Percentiles rank a stretch among this genome's conserved stretches.
Evolutionary conservation across 2,113 vertebrate species (phyloP).

Genomic region (Heterotilapia buettikoferi): DNA sequence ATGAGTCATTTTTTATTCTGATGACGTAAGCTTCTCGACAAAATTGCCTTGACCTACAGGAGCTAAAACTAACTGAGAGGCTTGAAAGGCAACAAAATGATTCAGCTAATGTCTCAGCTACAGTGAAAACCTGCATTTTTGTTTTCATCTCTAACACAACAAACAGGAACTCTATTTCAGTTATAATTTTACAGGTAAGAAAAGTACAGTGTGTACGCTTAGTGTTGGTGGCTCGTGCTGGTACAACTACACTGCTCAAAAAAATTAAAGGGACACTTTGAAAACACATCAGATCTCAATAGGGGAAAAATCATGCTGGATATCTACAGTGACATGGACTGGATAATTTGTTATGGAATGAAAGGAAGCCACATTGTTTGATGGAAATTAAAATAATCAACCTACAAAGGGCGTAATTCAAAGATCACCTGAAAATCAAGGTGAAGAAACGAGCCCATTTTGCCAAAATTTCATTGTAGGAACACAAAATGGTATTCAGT

Average conservation of each 20-base stretch:
- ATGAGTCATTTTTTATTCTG: not conserved
- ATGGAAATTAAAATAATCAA: not conserved
- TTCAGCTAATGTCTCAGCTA: not conserved
- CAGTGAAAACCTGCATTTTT: not conserved
- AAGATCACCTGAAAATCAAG: not conserved
- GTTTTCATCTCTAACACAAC: not conserved
- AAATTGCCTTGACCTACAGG: not conserved
- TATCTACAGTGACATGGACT: not conserved
- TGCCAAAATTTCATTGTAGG: not conserved
- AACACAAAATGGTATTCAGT: not conserved
- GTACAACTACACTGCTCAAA: not conserved
- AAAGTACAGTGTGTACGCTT: not conserved
- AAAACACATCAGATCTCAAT: not conserved
- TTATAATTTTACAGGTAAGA: not conserved
- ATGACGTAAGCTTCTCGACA: not conserved
- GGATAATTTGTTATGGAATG: not conserved
- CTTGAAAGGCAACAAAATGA: not conserved
- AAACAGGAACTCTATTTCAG: not conserved
- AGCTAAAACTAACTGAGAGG: not conserved
- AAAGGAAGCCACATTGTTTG: accelerated
- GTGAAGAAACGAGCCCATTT: not conserved
- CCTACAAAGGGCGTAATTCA: not conserved
- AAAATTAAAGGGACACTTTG: not conserved
- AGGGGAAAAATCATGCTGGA: not conserved
- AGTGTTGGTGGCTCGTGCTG: not conserved